phyloP scores from a whole-genome alignment of 2,797 vertebrate genomes.

The Centropyge bicolor region DNA sequence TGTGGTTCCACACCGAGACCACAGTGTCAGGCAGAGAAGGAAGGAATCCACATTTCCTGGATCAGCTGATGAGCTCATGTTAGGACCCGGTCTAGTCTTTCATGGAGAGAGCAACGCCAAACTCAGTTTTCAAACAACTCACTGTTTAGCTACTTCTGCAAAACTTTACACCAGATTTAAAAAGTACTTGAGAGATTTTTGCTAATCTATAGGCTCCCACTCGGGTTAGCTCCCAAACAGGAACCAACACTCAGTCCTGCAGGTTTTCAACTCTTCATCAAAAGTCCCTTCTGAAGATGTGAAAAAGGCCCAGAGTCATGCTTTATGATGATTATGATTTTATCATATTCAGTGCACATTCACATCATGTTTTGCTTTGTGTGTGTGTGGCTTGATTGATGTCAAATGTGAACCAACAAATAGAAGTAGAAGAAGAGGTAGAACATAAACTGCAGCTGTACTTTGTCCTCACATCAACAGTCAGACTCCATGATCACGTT shows the following conservation, averaged over 20 bases:
- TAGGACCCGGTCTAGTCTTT: not conserved
- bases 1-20: not conserved
- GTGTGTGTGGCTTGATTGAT: not conserved
- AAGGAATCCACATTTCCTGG: not conserved
- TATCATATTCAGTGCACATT: not conserved
- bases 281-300: not conserved
- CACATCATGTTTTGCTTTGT: not conserved
- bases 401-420: slow-evolving; percentile 5
- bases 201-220: no score
- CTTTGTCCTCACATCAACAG: not conserved
- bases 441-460: not conserved
- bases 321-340: no score
- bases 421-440: not conserved
- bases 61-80: slow-evolving; percentile 63
- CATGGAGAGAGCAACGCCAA: no score
- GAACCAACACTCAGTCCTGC: accelerated
- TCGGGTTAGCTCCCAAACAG: not conserved
- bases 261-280: not conserved
- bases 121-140: not conserved
- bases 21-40: not conserved
- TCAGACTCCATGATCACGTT: not conserved
- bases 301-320: no score
- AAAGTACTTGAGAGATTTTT: accelerated
- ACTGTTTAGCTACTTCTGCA: not conserved
- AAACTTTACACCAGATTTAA: accelerated